phyloP scores from a whole-genome alignment of 2,888 invertebrate species.

The Scaptomyza tumidula region DNA sequence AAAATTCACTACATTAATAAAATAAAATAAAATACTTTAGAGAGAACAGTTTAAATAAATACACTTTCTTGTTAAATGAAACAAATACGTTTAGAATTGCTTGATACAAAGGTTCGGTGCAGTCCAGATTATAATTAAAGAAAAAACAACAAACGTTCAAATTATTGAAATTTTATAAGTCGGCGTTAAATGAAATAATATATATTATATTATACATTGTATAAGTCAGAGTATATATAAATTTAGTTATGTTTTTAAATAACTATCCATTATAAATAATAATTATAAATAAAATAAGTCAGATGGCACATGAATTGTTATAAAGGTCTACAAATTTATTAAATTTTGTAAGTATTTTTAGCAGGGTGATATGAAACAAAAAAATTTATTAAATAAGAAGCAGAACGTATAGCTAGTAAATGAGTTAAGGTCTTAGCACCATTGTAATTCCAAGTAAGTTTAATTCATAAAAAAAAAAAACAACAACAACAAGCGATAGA shows the following conservation, averaged over 20 bases:
- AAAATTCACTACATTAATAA: slow-evolving; percentile 48
- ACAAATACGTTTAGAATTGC: not conserved
- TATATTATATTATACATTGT: too few species aligned
- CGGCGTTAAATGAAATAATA: too few species aligned
- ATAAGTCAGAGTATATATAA: too few species aligned
- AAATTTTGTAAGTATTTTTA: not conserved
- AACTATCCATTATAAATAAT: too few species aligned
- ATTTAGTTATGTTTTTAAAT: too few species aligned
- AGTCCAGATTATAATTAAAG: too few species aligned
- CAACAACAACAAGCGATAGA: slow-evolving; percentile 26
- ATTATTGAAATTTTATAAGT: too few species aligned
- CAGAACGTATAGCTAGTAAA: slow-evolving; percentile 21
- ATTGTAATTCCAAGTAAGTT: slow-evolving; percentile 29
- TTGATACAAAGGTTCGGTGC: not conserved
- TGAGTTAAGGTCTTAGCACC: slow-evolving; percentile 38
- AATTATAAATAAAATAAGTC: too few species aligned
- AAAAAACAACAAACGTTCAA: too few species aligned
- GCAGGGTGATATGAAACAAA: not conserved
- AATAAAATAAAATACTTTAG: slow-evolving; percentile 32
- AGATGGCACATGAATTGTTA: too few species aligned
- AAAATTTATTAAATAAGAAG: not conserved
- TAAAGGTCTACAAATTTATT: too few species aligned
- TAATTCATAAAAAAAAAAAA: slow-evolving; percentile 36
- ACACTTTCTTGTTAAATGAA: slow-evolving; percentile 5
- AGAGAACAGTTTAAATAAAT: not conserved